Evolutionary conservation across 2,888 invertebrate species (phyloP), one percentile per base, ranked within the genome.

Genomic region (Scaptodrosophila latifasciaeformis): DNA sequence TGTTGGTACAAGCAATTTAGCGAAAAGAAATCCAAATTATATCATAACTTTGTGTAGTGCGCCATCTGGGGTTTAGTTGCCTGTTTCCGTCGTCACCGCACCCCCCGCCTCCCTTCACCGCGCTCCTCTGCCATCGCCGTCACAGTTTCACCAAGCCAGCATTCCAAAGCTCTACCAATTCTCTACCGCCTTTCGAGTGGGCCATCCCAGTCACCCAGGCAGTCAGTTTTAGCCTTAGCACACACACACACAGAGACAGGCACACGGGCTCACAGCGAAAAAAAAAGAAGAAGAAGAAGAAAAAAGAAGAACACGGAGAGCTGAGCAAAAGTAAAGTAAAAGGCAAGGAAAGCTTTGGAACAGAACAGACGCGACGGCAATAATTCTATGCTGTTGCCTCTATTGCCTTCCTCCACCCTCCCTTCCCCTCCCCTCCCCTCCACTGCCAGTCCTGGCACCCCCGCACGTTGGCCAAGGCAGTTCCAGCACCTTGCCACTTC

Each of bases 11-110:
- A 76, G 75, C 75, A 76, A 76, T 76, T 76, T 76, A 75, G 79
- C 79, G 81, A 76, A 76, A 76, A 76, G 75, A 76, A 76, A 76
- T 76, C 75, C 75, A 81, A 76, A 76, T 76, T 76, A 76, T 76
- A 76, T 76, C 75, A 76, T 76, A 76, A 76, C 75, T 76, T 81
- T 76, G 76, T 81, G 79, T 81, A 78, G 81, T 84, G 84, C 83
- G 83, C 83, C 83, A 83, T 84, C 83, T 83, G 83, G 81, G 84
- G 81, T 84, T 84, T 82, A 82, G 83, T 82, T 84, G 80, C 77
- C 68, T 44, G 56, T 49, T 54, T 59, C 67, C 65, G 61, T 31
- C 42, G 17, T 4, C 47, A 6, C 10, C 7, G 24, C 24, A 3
- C 3, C 24, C 30, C 2, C 30, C 35, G 17, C 15, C 15, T 21